Evolutionary conservation across 2,797 vertebrate genomes (phyloP), one percentile per base, ranked within the genome.

Genomic region (Gymnoscopelus braueri): DNA sequence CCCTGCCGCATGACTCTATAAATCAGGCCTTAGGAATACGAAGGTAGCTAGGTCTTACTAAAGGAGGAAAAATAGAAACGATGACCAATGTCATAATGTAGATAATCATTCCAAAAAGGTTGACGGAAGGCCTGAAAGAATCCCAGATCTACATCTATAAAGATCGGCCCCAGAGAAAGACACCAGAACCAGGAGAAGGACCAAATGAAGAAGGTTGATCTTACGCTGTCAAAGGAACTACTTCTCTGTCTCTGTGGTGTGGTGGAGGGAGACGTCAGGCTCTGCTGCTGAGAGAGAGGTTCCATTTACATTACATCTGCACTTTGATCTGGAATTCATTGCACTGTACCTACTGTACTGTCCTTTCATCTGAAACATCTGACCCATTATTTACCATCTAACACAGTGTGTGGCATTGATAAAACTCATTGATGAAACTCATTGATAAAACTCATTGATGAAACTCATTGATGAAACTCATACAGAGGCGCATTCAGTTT

Each of bases 201-300:
- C 63, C 71, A 26, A 67, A 69, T 59, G 59, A 70, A 72, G 66
- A 68, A 44, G 19, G 19, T 65, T 57, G 65, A 39, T 94, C 94
- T 95, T 95, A 94, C 92, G 57, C 87, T 92, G 78, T 84, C 83
- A 69, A 74, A 24, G 72, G 92, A 90, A 66, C 87, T 87, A 81
- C 84, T 80, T 87, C 89, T 89, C 85, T 74, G 75, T 49, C 86
- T 90, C 73, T 90, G 79, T 84, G 60, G 39, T 9, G 39, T n/a
- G 76, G 87, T 11, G 71, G 80, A 71, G 32, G 84, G 68, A 35
- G 85, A 57, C 82, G 48, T 81, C 77, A 3, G 78, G 80, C 60
- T 93, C 92, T 93, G 95, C 92, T 93, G 95, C 93, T 92, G 91
- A 87, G 84, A 92, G 82, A 95, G 81, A 94, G 89, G 84, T 88